Evolutionary conservation across 1,140 invertebrate species (phyloP).

Genomic region (Metopolophium dirhodum): DNA sequence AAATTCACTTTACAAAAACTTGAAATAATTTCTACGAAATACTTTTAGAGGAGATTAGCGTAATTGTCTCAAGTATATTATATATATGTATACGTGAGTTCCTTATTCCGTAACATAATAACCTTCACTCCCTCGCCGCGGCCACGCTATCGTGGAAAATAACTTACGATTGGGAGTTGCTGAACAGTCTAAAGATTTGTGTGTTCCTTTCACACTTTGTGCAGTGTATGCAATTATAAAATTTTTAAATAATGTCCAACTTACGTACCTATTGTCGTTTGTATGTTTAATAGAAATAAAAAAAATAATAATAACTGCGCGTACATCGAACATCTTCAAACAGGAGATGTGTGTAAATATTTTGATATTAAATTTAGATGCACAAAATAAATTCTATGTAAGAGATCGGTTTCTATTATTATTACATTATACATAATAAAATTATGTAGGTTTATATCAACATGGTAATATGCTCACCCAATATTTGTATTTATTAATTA

Average conservation of each 20-base stretch:
- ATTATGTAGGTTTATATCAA: neutral
- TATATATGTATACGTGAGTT: neutral
- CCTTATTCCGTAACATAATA: neutral
- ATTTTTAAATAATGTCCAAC: neutral
- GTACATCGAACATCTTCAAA: neutral
- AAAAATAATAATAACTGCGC: neutral
- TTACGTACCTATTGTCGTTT: neutral
- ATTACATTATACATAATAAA: too few relatives aligned
- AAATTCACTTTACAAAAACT: neutral
- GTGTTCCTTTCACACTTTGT: neutral
- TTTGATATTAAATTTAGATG: neutral
- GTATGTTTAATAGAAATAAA: neutral
- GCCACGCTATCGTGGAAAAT: neutral
- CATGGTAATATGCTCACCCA: neutral
- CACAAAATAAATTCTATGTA: neutral
- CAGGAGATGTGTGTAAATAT: neutral
- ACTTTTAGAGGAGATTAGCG: neutral
- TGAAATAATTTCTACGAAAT: conserved; percentile 27
- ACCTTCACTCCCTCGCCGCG: neutral
- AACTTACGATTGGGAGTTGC: neutral
- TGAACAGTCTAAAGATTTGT: neutral
- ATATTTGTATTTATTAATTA: too few relatives aligned
- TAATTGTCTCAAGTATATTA: neutral
- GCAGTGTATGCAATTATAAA: neutral
- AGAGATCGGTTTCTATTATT: neutral